A percentile compares a stretch with the other conserved stretches of the same genome.
Conservation (phyloP, 2,113 vertebrate genomes). For the Crotalus tigris region DNA sequence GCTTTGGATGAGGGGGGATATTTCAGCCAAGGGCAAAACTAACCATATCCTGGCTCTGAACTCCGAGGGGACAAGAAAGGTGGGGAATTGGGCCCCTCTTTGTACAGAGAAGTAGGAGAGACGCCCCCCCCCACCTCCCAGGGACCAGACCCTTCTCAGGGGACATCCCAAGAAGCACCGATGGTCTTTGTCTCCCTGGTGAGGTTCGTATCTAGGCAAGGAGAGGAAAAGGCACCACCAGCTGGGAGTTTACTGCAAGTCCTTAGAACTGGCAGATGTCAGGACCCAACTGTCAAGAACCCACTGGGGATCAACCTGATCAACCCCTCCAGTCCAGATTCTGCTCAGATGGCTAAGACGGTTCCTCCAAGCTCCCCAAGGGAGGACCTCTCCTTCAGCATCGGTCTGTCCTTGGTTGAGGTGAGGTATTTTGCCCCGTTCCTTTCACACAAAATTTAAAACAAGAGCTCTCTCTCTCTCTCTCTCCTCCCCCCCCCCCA, state of each 20-base stretch:
- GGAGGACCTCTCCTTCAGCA: neutral
- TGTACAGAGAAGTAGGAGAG: neutral
- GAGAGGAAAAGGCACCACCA: neutral
- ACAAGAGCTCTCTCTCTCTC: neutral
- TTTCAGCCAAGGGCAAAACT: conserved; percentile 42
- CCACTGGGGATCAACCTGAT: neutral
- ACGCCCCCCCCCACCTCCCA: accelerated
- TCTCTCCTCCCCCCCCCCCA: too few relatives aligned
- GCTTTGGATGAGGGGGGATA: neutral
- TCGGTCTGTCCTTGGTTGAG: conserved; percentile 20
- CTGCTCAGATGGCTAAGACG: neutral
- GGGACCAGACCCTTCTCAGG: accelerated
- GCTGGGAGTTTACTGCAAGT: neutral
- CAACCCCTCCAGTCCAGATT: too few relatives aligned
- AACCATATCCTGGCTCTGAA: neutral
- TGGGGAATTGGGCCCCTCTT: accelerated
- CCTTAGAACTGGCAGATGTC: neutral
- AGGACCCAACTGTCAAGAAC: neutral
- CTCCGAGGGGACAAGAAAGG: neutral
- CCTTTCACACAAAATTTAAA: neutral
- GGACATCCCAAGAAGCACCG: neutral
- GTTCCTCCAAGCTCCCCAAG: neutral
- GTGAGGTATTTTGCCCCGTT: conserved; percentile 29
- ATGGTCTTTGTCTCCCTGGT: neutral
- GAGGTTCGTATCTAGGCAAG: neutral